These are phyloP conservation scores for Fabriciana adippe DNA, from an alignment of 2,888 invertebrate genomes.

Conservation along the genomic window DNA sequence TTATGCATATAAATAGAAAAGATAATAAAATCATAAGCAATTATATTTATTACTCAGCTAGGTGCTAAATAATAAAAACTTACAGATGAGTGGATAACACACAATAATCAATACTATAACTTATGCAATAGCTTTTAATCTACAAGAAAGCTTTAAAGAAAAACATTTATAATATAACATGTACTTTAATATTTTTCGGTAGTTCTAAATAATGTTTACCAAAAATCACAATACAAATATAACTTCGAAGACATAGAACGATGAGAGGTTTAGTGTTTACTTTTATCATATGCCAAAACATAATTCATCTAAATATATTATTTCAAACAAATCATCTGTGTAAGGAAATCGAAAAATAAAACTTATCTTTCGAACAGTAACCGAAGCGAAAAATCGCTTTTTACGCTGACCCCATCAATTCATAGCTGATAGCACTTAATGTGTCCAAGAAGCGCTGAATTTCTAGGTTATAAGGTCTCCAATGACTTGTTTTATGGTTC, in stretches of 20 bases:
- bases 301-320: neutral
- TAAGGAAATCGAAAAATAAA: neutral
- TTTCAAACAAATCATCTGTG: neutral
- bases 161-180: no score
- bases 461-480: constrained; percentile 51
- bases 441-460: constrained; percentile 44
- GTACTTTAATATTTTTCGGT: no score
- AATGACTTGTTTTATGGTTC: constrained; percentile 50
- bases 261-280: neutral
- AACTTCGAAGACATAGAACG: no score
- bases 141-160: no score
- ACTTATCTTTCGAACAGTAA: constrained; percentile 1
- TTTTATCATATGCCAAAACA: neutral
- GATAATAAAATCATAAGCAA: no score
- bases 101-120: no score
- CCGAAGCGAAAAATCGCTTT: constrained; percentile 33
- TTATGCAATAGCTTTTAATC: no score
- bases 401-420: constrained; percentile 43
- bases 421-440: constrained; percentile 45
- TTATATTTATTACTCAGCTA: no score
- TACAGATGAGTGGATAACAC: neutral
- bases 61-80: neutral
- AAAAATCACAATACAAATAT: no score
- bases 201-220: no score
- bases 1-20: neutral